Conservation (phyloP, 1,140 invertebrate species). For the Helicoverpa zea region DNA sequence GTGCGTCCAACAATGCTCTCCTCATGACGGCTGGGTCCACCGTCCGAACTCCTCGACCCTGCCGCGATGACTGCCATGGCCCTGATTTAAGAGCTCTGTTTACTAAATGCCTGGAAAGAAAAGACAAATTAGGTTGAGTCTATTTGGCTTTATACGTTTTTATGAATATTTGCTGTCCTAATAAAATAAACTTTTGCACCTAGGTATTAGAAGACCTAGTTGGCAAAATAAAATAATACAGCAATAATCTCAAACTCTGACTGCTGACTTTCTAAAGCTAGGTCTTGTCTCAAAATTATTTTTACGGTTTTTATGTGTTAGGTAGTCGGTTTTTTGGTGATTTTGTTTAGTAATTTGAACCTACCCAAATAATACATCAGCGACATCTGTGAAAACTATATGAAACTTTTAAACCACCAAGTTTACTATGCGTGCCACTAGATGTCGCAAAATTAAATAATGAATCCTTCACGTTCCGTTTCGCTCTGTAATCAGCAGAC, state of each 20-base stretch:
- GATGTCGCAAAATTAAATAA: slow-evolving; percentile 56
- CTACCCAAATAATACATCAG: neutral
- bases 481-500: slow-evolving; percentile 53
- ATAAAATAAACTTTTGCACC: too few species aligned
- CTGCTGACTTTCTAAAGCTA: too few species aligned
- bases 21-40: slow-evolving; percentile 91
- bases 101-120: slow-evolving; percentile 73
- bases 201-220: too few species aligned
- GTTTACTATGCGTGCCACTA: slow-evolving; percentile 36
- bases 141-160: neutral
- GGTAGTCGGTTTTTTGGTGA: too few species aligned
- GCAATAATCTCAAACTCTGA: too few species aligned
- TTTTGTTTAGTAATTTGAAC: too few species aligned
- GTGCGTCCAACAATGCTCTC: slow-evolving; percentile 89
- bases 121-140: neutral
- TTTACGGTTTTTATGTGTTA: too few species aligned
- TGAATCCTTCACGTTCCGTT: slow-evolving; percentile 54
- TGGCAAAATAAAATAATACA: too few species aligned
- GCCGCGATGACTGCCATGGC: slow-evolving; percentile 88
- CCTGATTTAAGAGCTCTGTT: slow-evolving; percentile 83
- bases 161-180: too few species aligned
- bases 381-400: neutral
- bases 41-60: slow-evolving; percentile 88
- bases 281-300: too few species aligned
- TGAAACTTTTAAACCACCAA: neutral